phyloP scores from a whole-genome alignment of 2,888 invertebrate genomes.

The Eumacrocentrus americanus region DNA sequence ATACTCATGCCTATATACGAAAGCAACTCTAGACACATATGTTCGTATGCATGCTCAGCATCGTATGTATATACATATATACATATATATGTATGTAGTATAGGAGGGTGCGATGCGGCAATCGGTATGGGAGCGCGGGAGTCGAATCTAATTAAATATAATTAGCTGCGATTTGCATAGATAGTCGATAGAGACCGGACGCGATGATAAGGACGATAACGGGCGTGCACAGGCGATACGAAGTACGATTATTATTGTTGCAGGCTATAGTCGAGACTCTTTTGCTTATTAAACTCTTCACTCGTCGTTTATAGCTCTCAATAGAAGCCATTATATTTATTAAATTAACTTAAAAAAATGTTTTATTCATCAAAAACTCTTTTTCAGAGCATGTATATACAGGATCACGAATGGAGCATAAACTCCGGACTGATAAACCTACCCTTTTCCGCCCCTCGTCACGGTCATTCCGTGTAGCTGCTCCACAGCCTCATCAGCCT shows the following conservation, averaged over 20 bases:
- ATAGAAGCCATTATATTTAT: too few species aligned
- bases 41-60: not conserved
- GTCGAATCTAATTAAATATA: constrained; percentile 63
- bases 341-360: too few species aligned
- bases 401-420: constrained; percentile 34
- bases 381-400: too few species aligned
- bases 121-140: constrained; percentile 56
- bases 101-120: constrained; percentile 44
- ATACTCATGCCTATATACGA: not conserved
- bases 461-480: constrained; percentile 32
- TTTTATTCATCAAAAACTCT: too few species aligned
- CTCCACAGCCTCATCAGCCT: constrained; percentile 51
- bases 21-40: constrained; percentile 1
- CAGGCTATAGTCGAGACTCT: constrained; percentile 35
- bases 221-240: constrained; percentile 56
- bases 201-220: constrained; percentile 60
- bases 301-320: constrained; percentile 23
- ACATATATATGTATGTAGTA: constrained; percentile 3
- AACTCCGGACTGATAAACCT: constrained; percentile 46
- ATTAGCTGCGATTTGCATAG: constrained; percentile 62
- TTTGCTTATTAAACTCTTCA: constrained; percentile 25
- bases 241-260: constrained; percentile 59
- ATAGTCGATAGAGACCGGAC: constrained; percentile 61
- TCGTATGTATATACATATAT: not conserved
- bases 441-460: constrained; percentile 37